phyloP scores from a whole-genome alignment of 2,888 invertebrate species.

The Neria commutata region DNA sequence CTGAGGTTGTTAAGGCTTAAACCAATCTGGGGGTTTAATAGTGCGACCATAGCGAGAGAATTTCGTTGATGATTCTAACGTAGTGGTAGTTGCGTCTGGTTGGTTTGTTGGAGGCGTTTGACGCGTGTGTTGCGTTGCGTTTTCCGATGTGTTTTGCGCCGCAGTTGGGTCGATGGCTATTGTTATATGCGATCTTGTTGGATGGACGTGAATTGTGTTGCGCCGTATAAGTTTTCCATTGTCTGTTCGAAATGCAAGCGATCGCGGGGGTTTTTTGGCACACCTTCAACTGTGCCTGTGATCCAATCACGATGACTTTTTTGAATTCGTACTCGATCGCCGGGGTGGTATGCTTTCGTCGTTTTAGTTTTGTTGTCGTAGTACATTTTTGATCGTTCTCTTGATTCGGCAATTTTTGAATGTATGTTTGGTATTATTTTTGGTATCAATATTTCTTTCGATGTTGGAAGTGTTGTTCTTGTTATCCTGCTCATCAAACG shows the following conservation, averaged over 20 bases:
- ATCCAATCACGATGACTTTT: slow-evolving; percentile 20
- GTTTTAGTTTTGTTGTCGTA: slow-evolving; percentile 18
- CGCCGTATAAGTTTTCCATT: slow-evolving; percentile 23
- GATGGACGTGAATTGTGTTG: slow-evolving; percentile 27
- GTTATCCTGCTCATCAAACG: too few relatives aligned
- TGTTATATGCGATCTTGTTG: slow-evolving; percentile 25
- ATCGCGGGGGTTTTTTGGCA: too few relatives aligned
- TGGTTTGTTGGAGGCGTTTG: too few relatives aligned
- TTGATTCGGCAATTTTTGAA: slow-evolving; percentile 23
- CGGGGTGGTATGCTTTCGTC: slow-evolving; percentile 17
- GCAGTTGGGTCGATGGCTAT: too few relatives aligned
- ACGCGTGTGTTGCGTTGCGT: too few relatives aligned
- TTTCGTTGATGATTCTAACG: too few relatives aligned
- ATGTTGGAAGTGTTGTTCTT: slow-evolving; percentile 20
- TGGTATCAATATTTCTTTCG: slow-evolving; percentile 9
- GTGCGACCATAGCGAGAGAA: too few relatives aligned
- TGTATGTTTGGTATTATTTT: slow-evolving; percentile 19
- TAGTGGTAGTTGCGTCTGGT: too few relatives aligned
- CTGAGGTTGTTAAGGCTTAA: too few relatives aligned
- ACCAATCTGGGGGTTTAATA: too few relatives aligned
- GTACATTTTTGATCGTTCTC: slow-evolving; percentile 23
- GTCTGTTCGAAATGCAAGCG: slow-evolving; percentile 21
- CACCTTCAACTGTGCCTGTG: too few relatives aligned
- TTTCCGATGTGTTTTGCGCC: too few relatives aligned
- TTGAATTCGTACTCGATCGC: slow-evolving; percentile 24